Evolutionary conservation across 2,888 invertebrate species (phyloP), one percentile per base, ranked within the genome.

Genomic region (Drosophila nigricruria): DNA sequence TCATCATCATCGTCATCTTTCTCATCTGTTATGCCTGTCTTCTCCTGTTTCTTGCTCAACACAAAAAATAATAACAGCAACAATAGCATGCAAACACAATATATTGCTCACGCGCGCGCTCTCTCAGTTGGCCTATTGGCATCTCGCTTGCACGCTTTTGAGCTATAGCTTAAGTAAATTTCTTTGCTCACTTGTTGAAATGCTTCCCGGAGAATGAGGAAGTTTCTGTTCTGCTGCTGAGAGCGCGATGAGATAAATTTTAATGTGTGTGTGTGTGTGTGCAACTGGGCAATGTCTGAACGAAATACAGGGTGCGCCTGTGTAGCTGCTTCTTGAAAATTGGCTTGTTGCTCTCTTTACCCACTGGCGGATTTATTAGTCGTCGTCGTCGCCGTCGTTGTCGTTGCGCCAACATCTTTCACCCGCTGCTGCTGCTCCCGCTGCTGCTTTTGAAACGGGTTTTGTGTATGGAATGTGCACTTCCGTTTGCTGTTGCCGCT

Each of bases 311-410:
- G 88, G 87, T 78, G 78, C 54, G 61, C 23, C 38, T 34, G 54
- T 42, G 58, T 52, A 30, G 70, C 67, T 75, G 61, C 70, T 74
- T 68, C 82, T 80, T 82, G 38, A 73, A 77, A 76, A 75, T 82
- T 79, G 83, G 60, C 77, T 73, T 76, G 77, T 70, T 87, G 89
- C 90, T 90, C 89, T 89, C 89, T 88, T 89, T 89, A 89, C 89
- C 90, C 90, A 89, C 90, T 89, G 90, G 78, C 89, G 85, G 90
- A 88, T 90, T 90, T 90, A 83, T 90, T 88, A 83, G 74, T 81
- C 81, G 84, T 63, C 71, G 81, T 61, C 72, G 81, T 67, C 81
- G 82, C 64, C 81, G 84, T 61, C 70, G 84, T 61, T 70, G 82
- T 64, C 73, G 82, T 68, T 66, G 68, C 67, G 60, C 50, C 63